Percentiles rank a stretch among this genome's conserved stretches.
phyloP scores from a whole-genome alignment of 2,797 vertebrate genomes.

The Cossypha polioptera region DNA sequence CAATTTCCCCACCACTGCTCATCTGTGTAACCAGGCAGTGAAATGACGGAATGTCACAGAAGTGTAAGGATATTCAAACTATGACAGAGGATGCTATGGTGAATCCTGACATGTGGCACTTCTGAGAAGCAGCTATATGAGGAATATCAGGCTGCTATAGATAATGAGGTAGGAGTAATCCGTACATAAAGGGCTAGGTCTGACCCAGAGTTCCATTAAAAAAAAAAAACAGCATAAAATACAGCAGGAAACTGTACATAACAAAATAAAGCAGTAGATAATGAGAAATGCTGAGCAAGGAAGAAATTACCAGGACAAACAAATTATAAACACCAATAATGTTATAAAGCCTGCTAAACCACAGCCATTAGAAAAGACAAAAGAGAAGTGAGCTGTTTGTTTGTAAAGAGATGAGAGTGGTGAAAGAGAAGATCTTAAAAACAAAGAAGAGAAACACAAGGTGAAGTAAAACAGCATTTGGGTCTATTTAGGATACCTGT shows the following conservation, averaged over 20 bases:
- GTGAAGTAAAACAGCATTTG: neutral
- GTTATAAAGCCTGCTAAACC: neutral
- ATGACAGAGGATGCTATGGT: neutral
- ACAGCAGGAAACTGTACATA: neutral
- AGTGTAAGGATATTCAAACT: neutral
- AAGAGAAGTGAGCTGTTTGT: neutral
- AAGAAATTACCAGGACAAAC: neutral
- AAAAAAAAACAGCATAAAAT: neutral
- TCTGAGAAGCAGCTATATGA: neutral
- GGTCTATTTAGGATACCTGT: neutral
- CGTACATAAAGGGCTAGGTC: neutral
- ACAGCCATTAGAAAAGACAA: accelerated
- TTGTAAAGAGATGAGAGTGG: neutral
- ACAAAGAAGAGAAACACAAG: neutral
- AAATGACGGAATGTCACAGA: neutral
- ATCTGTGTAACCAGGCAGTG: neutral
- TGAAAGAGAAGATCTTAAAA: neutral
- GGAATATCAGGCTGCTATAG: neutral
- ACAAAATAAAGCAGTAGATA: neutral
- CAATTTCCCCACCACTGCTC: neutral
- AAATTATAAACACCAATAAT: neutral
- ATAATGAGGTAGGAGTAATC: neutral
- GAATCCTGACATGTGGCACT: neutral
- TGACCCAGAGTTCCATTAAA: neutral
- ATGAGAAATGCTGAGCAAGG: neutral